Evolutionary conservation across 1,140 invertebrate species (phyloP).

Genomic region (Potamilus streckersoni): DNA sequence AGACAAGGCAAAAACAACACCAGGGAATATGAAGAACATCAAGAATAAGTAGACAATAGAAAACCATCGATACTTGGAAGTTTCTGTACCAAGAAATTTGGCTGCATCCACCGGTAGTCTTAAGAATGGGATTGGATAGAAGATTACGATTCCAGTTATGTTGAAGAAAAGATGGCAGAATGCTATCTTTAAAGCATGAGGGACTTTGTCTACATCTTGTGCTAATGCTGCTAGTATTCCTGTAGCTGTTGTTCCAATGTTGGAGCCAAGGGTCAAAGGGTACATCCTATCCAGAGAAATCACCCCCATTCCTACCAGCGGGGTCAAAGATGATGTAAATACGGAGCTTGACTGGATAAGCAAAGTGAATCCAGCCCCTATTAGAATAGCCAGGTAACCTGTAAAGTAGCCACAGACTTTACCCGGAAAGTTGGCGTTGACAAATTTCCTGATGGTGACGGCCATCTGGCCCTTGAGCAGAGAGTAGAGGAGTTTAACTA

Average conservation of each 20-base stretch:
- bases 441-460: conserved; percentile 69
- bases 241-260: conserved; percentile 76
- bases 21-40: conserved; percentile 72
- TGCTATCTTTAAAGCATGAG: conserved; percentile 41
- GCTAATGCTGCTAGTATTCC: conserved; percentile 71
- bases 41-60: conserved; percentile 71
- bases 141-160: conserved; percentile 70
- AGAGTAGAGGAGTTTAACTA: conserved; percentile 74
- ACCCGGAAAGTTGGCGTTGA: conserved; percentile 72
- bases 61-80: conserved; percentile 74
- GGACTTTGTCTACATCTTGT: conserved; percentile 58
- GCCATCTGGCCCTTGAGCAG: conserved; percentile 71
- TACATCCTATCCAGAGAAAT: conserved; percentile 74
- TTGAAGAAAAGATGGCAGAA: conserved; percentile 67
- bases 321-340: conserved; percentile 75
- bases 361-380: conserved; percentile 74
- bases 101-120: conserved; percentile 72
- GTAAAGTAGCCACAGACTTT: conserved; percentile 67
- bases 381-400: conserved; percentile 73
- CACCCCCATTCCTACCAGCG: conserved; percentile 74
- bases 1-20: conserved; percentile 68
- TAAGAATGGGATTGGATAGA: conserved; percentile 74
- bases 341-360: conserved; percentile 75
- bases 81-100: conserved; percentile 70
- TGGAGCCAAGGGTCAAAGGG: conserved; percentile 74